These are phyloP conservation scores for Polypterus bichir DNA, from an alignment of 2,113 vertebrate species.

Conservation along the genomic window DNA sequence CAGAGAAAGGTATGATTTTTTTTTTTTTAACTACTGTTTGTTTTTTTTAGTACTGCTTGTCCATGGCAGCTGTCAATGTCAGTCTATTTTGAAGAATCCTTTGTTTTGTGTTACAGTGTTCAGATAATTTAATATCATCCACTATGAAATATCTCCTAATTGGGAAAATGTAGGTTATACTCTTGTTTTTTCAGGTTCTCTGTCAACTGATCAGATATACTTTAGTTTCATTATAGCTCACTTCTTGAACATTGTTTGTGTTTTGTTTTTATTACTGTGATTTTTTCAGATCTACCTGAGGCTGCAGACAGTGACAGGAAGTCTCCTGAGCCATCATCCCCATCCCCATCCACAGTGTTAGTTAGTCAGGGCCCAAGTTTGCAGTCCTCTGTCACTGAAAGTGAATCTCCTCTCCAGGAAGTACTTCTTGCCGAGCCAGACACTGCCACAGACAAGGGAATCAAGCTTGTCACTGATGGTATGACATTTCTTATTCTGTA, in stretches of 20 bases:
- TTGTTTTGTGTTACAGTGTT: too few species aligned
- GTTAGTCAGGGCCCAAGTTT: background rate
- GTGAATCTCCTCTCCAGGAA: too few species aligned
- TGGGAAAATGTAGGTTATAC: too few species aligned
- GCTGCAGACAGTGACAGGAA: background rate
- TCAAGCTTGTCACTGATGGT: background rate
- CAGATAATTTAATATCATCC: too few species aligned
- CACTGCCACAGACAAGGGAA: background rate
- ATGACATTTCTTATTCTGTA: background rate
- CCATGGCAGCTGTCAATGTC: too few species aligned
- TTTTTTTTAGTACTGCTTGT: too few species aligned
- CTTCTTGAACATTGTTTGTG: background rate
- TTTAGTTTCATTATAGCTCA: too few species aligned
- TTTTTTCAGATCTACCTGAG: background rate
- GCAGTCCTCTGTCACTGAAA: background rate
- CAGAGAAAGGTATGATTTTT: background rate
- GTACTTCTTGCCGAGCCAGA: background rate
- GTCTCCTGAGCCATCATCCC: background rate
- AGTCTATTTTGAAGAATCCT: too few species aligned
- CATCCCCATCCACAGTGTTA: background rate
- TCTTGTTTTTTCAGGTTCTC: too few species aligned
- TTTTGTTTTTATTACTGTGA: background rate
- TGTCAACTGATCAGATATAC: too few species aligned
- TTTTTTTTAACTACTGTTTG: background rate
- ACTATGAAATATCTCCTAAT: too few species aligned